phyloP scores from a whole-genome alignment of 2,797 vertebrate species.

The Luscinia luscinia region DNA sequence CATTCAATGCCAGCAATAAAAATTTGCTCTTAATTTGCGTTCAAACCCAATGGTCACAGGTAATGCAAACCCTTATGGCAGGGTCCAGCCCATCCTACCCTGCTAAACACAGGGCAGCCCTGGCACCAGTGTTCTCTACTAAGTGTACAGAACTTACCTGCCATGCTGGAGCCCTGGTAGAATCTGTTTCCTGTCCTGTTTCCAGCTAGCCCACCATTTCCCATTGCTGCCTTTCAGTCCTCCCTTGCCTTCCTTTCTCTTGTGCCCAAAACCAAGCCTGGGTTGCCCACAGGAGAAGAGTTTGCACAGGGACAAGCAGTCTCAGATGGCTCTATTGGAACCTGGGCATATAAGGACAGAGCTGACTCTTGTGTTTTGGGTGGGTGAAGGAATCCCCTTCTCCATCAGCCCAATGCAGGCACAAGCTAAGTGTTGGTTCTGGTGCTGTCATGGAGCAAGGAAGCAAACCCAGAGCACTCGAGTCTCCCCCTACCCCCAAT shows the following conservation, averaged over 20 bases:
- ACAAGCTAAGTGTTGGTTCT: fast-evolving
- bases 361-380: neutral
- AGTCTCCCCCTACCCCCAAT: neutral
- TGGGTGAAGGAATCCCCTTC: neutral
- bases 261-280: neutral
- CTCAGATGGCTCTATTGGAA: neutral
- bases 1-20: neutral
- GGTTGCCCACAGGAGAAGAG: neutral
- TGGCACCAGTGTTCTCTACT: neutral
- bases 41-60: neutral
- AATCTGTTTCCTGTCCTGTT: neutral
- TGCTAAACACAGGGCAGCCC: neutral
- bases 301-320: neutral
- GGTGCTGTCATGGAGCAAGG: neutral
- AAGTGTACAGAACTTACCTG: neutral
- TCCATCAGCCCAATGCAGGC: neutral
- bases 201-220: neutral
- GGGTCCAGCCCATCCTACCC: neutral
- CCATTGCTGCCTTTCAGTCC: neutral
- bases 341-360: neutral
- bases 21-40: neutral
- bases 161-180: neutral
- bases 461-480: neutral
- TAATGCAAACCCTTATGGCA: neutral
- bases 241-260: neutral